phyloP scores from a whole-genome alignment of 2,113 vertebrate species.

The Amblyornis subalaris region DNA sequence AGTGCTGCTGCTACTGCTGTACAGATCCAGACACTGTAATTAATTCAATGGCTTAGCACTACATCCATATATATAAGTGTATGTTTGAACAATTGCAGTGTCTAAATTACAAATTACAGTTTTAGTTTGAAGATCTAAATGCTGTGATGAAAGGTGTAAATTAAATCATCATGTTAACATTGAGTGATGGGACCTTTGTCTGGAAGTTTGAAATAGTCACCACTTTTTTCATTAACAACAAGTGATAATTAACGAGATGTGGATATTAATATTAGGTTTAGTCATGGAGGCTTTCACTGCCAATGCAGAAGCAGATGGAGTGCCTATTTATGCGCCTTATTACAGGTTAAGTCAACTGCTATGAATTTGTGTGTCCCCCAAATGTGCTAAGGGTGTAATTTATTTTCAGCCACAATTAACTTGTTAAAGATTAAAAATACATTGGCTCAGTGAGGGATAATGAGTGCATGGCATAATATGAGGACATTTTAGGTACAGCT shows the following conservation, averaged over 20 bases:
- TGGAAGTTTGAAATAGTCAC: constrained; percentile 70
- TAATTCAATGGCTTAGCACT: neutral
- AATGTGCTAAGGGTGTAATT: constrained; percentile 70
- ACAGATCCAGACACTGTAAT: neutral
- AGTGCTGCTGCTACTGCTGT: neutral
- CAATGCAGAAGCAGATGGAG: constrained; percentile 74
- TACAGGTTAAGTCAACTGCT: constrained; percentile 68
- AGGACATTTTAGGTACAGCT: neutral
- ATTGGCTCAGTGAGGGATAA: constrained; percentile 3
- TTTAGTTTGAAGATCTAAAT: constrained; percentile 65
- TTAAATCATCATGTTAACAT: constrained; percentile 73
- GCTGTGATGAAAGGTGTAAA: constrained; percentile 70
- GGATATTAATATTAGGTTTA: constrained; percentile 72
- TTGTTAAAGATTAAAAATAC: constrained; percentile 43
- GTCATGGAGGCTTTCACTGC: constrained; percentile 56
- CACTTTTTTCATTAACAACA: constrained; percentile 68
- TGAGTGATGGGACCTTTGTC: constrained; percentile 71
- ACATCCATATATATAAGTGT: neutral
- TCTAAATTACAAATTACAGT: constrained; percentile 66
- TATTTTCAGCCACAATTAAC: constrained; percentile 57
- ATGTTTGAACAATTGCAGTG: neutral
- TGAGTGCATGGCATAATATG: neutral
- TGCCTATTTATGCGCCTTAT: constrained; percentile 60
- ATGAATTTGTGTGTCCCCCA: constrained; percentile 65
- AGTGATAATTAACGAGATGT: constrained; percentile 74